Conservation (phyloP, 2,113 vertebrate genomes). For the Xenotilapia longispinis region DNA sequence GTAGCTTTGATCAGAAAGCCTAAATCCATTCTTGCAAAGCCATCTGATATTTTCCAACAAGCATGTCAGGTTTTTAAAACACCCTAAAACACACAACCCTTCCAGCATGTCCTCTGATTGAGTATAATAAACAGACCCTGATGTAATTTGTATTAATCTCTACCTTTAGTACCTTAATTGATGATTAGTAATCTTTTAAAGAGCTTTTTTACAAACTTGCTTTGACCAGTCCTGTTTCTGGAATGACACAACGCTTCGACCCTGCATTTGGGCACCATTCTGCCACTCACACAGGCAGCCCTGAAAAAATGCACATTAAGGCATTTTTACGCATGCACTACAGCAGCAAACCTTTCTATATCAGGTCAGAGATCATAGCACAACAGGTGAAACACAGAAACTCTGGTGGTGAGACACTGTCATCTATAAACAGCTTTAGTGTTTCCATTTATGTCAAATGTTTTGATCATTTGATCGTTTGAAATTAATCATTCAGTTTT, state of each 20-base stretch:
- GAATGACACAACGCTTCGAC: not conserved
- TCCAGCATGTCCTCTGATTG: not conserved
- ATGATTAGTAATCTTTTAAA: not conserved
- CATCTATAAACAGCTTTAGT: not conserved
- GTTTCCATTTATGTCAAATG: not conserved
- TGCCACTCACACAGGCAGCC: not conserved
- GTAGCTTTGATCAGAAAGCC: not conserved
- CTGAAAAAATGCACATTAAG: not conserved
- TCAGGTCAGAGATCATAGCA: not conserved
- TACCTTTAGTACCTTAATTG: not conserved
- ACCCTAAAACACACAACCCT: not conserved
- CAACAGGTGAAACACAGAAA: fast-evolving
- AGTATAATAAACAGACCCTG: not conserved
- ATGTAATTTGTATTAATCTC: fast-evolving
- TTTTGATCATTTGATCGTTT: not conserved
- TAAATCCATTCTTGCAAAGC: not conserved
- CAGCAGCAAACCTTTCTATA: not conserved
- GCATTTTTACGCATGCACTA: not conserved
- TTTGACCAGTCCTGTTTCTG: not conserved
- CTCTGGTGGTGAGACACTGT: not conserved
- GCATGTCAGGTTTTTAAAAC: not conserved
- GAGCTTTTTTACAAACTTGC: not conserved
- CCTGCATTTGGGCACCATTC: not conserved
- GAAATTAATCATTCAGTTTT: not conserved
- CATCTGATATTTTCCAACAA: not conserved